A percentile compares a stretch with the other conserved stretches of the same genome.
Evolutionary conservation across 2,113 vertebrate species (phyloP).

Genomic region (Labrus mixtus): DNA sequence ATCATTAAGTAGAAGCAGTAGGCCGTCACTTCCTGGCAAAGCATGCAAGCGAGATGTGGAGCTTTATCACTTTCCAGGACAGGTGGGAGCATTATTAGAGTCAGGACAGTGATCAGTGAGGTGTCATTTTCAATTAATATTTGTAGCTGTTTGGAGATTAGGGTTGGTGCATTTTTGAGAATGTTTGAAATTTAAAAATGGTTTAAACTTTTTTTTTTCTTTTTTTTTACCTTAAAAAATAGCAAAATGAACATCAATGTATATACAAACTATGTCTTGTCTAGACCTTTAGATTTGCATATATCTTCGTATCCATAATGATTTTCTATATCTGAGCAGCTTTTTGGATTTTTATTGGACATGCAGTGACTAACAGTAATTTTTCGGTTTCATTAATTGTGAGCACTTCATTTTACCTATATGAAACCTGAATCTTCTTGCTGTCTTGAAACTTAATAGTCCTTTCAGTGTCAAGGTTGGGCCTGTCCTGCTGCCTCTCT

Average conservation of each 20-base stretch:
- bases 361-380: conserved; percentile 27
- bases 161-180: not conserved
- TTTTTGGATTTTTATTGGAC: conserved; percentile 3
- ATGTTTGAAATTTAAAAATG: not conserved
- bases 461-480: conserved; percentile 79
- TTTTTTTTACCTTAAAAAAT: not conserved
- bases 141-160: not conserved
- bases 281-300: too few relatives aligned
- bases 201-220: too few relatives aligned
- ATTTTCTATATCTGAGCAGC: too few relatives aligned
- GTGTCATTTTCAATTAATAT: conserved; percentile 23
- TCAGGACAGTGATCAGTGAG: conserved; percentile 33
- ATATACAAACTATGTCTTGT: too few relatives aligned
- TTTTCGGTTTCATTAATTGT: conserved; percentile 74
- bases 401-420: conserved; percentile 64
- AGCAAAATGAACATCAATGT: not conserved
- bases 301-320: too few relatives aligned
- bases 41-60: conserved; percentile 72
- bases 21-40: conserved; percentile 80
- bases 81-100: conserved; percentile 64
- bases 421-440: conserved; percentile 74
- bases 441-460: conserved; percentile 80
- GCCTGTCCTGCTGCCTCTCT: conserved; percentile 67
- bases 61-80: conserved; percentile 73
- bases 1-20: conserved; percentile 83